Base-by-base conservation (phyloP, 2,888 invertebrate genomes). In the Drosophila stalkeri region DNA sequence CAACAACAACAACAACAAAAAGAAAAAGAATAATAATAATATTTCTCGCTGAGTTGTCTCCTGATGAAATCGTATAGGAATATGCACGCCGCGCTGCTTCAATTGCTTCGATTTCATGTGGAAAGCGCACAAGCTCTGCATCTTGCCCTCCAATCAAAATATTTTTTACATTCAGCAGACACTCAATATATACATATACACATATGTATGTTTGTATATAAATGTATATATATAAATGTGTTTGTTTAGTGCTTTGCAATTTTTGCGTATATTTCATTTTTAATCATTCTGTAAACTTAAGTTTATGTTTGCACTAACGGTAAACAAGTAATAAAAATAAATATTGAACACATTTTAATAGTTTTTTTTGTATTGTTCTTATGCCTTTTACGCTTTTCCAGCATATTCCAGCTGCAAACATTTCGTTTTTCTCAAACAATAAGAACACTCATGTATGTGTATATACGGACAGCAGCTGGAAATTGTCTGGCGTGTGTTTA, bases 291-390 rank as follows among this genome's bases (percentile, higher is more conserved):
- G 51, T 71, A 76, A 82, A 75, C 77, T 56, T 27, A 3, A 56
- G n/a, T 44, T 41, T 59, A 55, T 79, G 67, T 78, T 75, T 65
- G 63, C 54, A 18, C 52, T 20, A 43, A 64, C 52, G 33, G 61
- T 55, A 79, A 75, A 51, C 76, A 73, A 31, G 31, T 35, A 60
- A 60, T 60, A 76, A 73, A 73, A 74, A 72, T 59, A 86, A 82
- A 86, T 78, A 82, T 83, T 76, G 72, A 78, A 77, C 31, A 72
- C 64, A 80, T 69, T 81, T 63, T 63, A 12, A 44, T 44, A 65
- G 18, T 49, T 55, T 14, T 37, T 55, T 8, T 41, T 41, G 8
- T 8, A 4, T 61, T 62, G 8, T 39, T 67, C 7, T 51, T 60
- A 57, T 64, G 43, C 37, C 47, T 47, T 31, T 35, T 52, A 14